These are phyloP conservation scores for Drosophila histrio DNA, from an alignment of 2,888 invertebrate genomes.

Conservation along the genomic window DNA sequence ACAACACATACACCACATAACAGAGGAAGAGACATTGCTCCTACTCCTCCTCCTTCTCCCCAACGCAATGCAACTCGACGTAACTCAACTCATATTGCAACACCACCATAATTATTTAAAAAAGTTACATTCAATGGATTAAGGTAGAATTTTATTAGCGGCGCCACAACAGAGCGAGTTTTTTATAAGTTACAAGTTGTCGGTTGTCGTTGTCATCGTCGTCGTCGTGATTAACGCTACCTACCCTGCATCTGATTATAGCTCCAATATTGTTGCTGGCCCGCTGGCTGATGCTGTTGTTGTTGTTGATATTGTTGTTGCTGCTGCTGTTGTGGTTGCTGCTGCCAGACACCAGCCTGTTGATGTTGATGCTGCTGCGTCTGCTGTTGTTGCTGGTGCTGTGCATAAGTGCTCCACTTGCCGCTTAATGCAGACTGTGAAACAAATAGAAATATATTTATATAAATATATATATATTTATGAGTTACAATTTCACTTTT, in stretches of 20 bases:
- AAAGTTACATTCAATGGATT: constrained; percentile 33
- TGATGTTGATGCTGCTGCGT: constrained; percentile 53
- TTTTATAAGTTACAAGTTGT: constrained; percentile 16
- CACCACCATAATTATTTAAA: constrained; percentile 7
- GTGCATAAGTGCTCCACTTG: constrained; percentile 76
- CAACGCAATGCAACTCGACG: background rate
- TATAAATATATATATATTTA: background rate
- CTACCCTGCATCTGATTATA: constrained; percentile 83
- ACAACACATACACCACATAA: background rate
- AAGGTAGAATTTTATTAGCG: constrained; percentile 37
- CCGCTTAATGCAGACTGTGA: constrained; percentile 61
- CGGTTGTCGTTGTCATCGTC: constrained; percentile 6
- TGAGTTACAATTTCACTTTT: background rate
- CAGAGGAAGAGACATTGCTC: no score
- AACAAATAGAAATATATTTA: background rate
- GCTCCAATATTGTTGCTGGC: constrained; percentile 81
- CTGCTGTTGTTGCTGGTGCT: constrained; percentile 67
- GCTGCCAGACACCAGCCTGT: constrained; percentile 66
- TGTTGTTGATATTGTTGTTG: constrained; percentile 56
- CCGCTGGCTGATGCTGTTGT: constrained; percentile 61
- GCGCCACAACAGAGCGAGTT: constrained; percentile 40
- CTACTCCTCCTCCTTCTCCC: background rate
- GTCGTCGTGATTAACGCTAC: constrained; percentile 20
- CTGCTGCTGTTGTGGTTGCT: constrained; percentile 52
- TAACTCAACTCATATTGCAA: constrained; percentile 10